Evolutionary conservation across 1,140 invertebrate species (phyloP), one percentile per base, ranked within the genome.

Genomic region (Aphidius gifuensis): DNA sequence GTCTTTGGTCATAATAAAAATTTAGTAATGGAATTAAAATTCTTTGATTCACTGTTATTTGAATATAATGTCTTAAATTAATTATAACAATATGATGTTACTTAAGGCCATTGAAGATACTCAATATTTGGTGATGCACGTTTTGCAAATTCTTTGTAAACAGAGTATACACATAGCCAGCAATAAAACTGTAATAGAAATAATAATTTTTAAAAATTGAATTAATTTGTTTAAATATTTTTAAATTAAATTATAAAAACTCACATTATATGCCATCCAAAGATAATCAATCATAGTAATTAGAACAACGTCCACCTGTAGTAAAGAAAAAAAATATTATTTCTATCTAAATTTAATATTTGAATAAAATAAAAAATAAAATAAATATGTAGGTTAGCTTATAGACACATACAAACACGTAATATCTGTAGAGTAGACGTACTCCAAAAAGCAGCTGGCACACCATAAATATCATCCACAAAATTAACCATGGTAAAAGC

Each of bases 51-150:
- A 32, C 23, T 16, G 16, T 16, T 16, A 16, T 16, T 16, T 16
- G 16, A 16, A 16, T 16, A 16, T 16, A 16, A 0, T 16, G 0
- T 16, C 16, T 0, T 16, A 16, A 16, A 16, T 16, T 16, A 16
- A 16, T 16, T 16, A 16, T 16, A 16, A 16, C 16, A 16, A 16
- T 16, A 16, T 16, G 1, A 16, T 16, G 16, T 16, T 16, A 16
- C 16, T 16, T 16, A 16, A 16, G 87, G 86, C 82, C 87, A 89
- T 11, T 92, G 75, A 48, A 92, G 83, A 32, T 32, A 32, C 78
- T 91, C 91, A 77, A 94, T 93, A 75, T 93, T 92, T n/a, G 92
- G 92, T 55, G 90, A 91, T 68, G 94, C 92, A 73, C 90, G 82
- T 63, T 88, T 80, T 68, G 88, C 83, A 68, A 92, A 89, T 58